Evolutionary conservation across 2,888 invertebrate species (phyloP), one percentile per base, ranked within the genome.

Genomic region (Andrena hattorfiana): DNA sequence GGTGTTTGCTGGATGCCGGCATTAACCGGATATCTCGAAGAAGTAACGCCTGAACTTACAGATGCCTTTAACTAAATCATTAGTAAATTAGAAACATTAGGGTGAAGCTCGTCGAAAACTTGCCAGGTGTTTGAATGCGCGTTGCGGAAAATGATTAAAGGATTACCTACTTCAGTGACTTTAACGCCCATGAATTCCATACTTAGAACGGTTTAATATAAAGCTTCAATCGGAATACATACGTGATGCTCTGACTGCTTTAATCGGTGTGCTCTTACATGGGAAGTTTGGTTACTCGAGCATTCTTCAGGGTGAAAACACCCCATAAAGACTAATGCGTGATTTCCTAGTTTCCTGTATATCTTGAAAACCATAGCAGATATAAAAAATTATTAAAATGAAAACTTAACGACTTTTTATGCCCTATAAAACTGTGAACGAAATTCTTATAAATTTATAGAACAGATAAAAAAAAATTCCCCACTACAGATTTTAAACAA

Each of bases 1-100:
- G 20, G 30, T n/a, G n/a, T 20, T 23, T 67, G 28, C 54, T 66
- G 3, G 13, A n/a, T 56, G 20, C 8, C 30, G 26, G 26, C 49
- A 26, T 60, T 67, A 62, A 59, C 35, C n/a, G 66, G 70, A 54
- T 42, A 16, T 64, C 28, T 20, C 10, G 6, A 62, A 8, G 23
- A 13, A 30, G 16, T 35, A 16, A 16, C 56, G 56, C 28, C n/a
- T 32, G 10, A 73, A 66, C 62, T 59, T 77, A 20, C 56, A 7
- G 20, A 6, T 20, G 8, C 35, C 62, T 67, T 20, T 30, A 42
- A 67, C 42, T 71, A 54, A 32, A 54, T 68, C 54, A 54, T 32
- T 32, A 28, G 32, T 68, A 68, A 54, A 54, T 32, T 35, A 28
- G 32, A 28, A 28, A 30, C n/a, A 5, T 30, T 20, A 28, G 16